phyloP scores from a whole-genome alignment of 2,888 invertebrate species.

The Enchytraeus crypticus region DNA sequence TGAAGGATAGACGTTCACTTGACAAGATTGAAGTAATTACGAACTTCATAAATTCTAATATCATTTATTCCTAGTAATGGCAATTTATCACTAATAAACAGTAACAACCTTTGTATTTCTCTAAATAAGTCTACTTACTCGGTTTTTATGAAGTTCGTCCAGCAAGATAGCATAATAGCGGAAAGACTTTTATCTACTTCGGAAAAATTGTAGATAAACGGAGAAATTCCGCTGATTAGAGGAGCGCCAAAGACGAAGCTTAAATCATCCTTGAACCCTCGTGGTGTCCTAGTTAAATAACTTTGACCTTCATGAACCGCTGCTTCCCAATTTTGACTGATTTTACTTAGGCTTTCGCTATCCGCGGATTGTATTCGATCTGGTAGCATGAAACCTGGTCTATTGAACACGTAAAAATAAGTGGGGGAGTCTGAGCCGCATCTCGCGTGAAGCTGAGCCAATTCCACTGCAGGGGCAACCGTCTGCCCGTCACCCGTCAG shows the following conservation, averaged over 20 bases:
- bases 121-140: too few species aligned
- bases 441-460: slow-evolving; percentile 75
- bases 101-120: too few species aligned
- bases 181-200: slow-evolving; percentile 37
- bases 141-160: slow-evolving; percentile 45
- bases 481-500: slow-evolving; percentile 57
- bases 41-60: too few species aligned
- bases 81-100: too few species aligned
- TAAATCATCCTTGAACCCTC: slow-evolving; percentile 29
- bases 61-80: too few species aligned
- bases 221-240: slow-evolving; percentile 39
- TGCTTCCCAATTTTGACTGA: too few species aligned
- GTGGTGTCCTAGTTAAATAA: not conserved
- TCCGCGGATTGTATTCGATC: too few species aligned
- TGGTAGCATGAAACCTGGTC: not conserved
- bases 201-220: slow-evolving; percentile 32
- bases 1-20: too few species aligned
- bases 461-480: slow-evolving; percentile 73
- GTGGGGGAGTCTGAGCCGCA: slow-evolving; percentile 48
- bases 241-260: slow-evolving; percentile 46
- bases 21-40: too few species aligned
- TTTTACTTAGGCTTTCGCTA: too few species aligned
- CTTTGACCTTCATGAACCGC: not conserved
- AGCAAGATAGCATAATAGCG: slow-evolving; percentile 43
- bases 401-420: slow-evolving; percentile 53